Conservation (phyloP, 1,140 invertebrate species). For the Acyrthosiphon pisum region DNA sequence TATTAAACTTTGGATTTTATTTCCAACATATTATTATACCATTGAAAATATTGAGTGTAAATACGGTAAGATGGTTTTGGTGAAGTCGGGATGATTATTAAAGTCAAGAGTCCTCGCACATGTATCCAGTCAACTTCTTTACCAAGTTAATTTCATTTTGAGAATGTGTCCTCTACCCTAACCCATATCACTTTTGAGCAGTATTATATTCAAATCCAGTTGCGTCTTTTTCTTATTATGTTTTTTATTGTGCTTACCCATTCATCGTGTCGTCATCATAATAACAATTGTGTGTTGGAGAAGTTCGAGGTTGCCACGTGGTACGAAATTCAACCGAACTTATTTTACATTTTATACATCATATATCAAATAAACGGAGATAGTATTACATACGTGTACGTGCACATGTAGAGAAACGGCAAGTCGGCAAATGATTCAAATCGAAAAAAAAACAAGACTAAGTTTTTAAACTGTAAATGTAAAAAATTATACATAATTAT, state of each 20-base stretch:
- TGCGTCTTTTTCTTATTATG: constrained; percentile 2
- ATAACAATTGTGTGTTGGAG: not conserved
- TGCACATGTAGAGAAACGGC: not conserved
- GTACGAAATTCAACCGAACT: not conserved
- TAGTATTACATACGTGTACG: not conserved
- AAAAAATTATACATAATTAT: not conserved
- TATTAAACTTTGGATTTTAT: constrained; percentile 1
- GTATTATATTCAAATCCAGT: constrained; percentile 17
- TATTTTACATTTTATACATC: not conserved
- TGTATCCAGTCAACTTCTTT: constrained; percentile 24
- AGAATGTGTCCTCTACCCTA: not conserved
- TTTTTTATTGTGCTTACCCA: constrained; percentile 2
- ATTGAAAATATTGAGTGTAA: not conserved
- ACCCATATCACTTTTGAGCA: constrained; percentile 13
- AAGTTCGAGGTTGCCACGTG: not conserved
- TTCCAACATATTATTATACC: not conserved
- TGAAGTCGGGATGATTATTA: not conserved
- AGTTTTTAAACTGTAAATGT: not conserved
- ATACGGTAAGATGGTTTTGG: not conserved
- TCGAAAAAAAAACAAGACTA: not conserved
- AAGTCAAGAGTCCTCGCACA: constrained; percentile 15
- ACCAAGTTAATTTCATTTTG: constrained; percentile 30
- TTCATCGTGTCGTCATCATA: constrained; percentile 6
- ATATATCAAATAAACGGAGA: not conserved
- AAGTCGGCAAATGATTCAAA: not conserved